These are phyloP conservation scores for Cecropterus lyciades DNA, from an alignment of 1,140 invertebrate genomes.

Conservation along the genomic window DNA sequence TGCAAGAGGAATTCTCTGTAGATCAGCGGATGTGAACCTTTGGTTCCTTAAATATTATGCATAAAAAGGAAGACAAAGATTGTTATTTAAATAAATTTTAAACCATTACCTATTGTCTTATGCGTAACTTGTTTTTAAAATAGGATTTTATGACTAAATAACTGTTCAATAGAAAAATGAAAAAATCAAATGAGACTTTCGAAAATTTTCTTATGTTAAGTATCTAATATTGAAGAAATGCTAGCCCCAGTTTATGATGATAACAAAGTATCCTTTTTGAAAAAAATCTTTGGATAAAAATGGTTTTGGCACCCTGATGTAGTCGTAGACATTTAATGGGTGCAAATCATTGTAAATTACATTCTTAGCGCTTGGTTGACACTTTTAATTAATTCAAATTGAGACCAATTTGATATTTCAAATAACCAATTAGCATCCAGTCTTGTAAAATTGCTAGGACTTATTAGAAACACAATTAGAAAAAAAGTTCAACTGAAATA, in stretches of 20 bases:
- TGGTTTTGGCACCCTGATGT: background rate
- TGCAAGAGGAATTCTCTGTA: constrained; percentile 68
- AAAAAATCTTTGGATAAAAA: background rate
- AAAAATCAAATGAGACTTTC: too few species aligned
- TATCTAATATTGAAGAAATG: too few species aligned
- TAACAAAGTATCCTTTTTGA: too few species aligned
- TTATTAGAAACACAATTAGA: background rate
- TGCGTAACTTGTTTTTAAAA: too few species aligned
- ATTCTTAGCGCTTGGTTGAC: constrained; percentile 61
- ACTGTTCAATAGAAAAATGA: too few species aligned
- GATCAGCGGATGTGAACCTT: constrained; percentile 38
- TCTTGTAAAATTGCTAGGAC: background rate
- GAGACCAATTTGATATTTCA: constrained; percentile 21
- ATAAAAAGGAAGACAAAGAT: too few species aligned
- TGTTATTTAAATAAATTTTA: too few species aligned
- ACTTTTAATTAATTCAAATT: constrained; percentile 65
- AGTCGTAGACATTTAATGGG: constrained; percentile 60
- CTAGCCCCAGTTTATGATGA: too few species aligned
- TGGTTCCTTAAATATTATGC: background rate
- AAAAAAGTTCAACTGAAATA: background rate
- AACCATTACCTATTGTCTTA: too few species aligned
- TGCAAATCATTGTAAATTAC: constrained; percentile 77
- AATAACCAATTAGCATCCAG: constrained; percentile 10
- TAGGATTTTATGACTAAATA: too few species aligned
- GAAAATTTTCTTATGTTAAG: too few species aligned